Base-by-base conservation (phyloP, 2,113 vertebrate species). In the Casuarius casuarius region DNA sequence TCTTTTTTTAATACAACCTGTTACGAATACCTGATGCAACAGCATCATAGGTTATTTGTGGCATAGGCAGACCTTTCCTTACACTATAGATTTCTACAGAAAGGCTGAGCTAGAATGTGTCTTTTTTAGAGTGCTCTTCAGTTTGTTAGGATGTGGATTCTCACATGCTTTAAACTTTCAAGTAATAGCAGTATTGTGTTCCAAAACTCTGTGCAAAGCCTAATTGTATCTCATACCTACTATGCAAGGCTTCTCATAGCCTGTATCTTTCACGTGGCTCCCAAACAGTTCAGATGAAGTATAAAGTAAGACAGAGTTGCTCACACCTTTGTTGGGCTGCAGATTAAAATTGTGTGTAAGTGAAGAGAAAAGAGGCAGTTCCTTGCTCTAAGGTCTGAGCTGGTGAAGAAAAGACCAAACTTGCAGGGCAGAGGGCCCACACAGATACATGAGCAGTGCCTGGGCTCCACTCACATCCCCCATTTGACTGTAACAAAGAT, bases 261-360 rank as follows among this genome's bases (percentile, higher is more conserved):
- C 49, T 83, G 25, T 25, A 54, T 51, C 9, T 25, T 72, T 80
- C 42, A 40, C 35, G 12, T 16, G 35, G 22, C 9, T 73, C 49
- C 31, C 18, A 5, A 73, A 20, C 15, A 58, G 12, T 66, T 91
- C 72, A 63, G 5, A 9, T 52, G 33, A 88, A 88, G 44, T 26
- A 66, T 12, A 16, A 59, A 58, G 16, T 63, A 65, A 58, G 29
- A 42, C 63, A 66, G 68, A 66, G 33, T 12, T 12, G 9, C 62
- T 40, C 35, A 35, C 8, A 26, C 14, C 74, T 61, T 8, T 29
- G 5, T 73, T 0, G 0, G 3, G 3, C 79, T 79, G 82, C 62
- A 59, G 48, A 90, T 10, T 20, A n/a, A 5, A 62, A 80, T 72
- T 8, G 3, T 48, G 5, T 62, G 72, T 40, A 82, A 82, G 17